Evolutionary conservation across 2,888 invertebrate species (phyloP).

Genomic region (Apodemia duryi): DNA sequence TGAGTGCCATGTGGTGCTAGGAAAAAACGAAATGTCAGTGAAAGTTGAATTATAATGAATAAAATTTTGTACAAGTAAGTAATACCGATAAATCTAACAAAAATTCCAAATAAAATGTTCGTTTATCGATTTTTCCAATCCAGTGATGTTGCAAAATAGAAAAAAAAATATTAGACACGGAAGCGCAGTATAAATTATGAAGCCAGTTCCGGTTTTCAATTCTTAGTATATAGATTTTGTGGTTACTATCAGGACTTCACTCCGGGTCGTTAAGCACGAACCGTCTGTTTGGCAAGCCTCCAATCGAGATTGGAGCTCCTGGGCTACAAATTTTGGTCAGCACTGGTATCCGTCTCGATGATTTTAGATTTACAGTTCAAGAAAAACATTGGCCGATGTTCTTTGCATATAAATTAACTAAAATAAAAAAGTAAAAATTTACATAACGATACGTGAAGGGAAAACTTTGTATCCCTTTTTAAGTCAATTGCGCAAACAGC

Average conservation of each 20-base stretch:
- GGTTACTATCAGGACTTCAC: conserved; percentile 15
- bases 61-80: neutral
- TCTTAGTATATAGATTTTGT: conserved; percentile 21
- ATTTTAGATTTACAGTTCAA: conserved; percentile 3
- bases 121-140: neutral
- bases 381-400: neutral
- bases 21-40: no score
- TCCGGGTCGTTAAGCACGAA: conserved; percentile 19
- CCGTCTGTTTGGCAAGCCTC: conserved; percentile 17
- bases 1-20: no score
- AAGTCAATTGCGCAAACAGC: no score
- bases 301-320: conserved; percentile 17
- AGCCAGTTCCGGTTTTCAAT: conserved; percentile 17
- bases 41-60: no score
- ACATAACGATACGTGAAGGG: no score
- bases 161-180: neutral
- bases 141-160: neutral
- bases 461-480: no score
- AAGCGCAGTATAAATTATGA: conserved; percentile 12
- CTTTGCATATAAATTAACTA: neutral
- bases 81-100: neutral
- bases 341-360: conserved; percentile 3
- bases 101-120: neutral
- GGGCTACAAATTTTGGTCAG: conserved; percentile 20
- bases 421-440: no score